Base-by-base conservation (phyloP, 53 echinoderm and acorn worm genomes). In the Holothuria scabra region DNA sequence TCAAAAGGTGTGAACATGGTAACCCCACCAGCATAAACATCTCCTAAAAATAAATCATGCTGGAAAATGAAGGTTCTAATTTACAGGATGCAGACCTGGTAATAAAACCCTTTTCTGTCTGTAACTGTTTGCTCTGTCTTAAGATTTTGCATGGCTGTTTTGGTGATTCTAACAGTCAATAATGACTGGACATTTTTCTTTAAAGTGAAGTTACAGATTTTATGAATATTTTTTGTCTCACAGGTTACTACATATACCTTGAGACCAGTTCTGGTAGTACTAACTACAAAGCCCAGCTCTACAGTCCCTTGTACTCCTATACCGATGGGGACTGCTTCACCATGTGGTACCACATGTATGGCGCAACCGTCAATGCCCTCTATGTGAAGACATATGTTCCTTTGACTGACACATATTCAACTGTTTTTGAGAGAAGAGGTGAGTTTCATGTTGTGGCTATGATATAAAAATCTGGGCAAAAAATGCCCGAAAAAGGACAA, bases 271-370 rank as follows among this genome's bases (percentile, higher is more conserved):
- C 71, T 18, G 71, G 56, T 25, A 72, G 49, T 31, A 38, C 10
- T 18, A 38, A 67, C 21, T 22, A 44, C 23, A 29, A 84, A 3
- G 93, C 95, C n/a, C 70, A 81, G 2, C 85, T 95, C 28, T 59
- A n/a, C 44, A 95, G 95, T 63, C 87, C 89, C 8, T 60, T 69
- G 32, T 86, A 89, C 32, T 59, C 79, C 8, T 82, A 87, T 11
- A 84, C 91, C 1, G 62, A 32, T 28, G 91, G 90, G 11, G 89
- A 84, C 79, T 95, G 95, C 72, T 59, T 95, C 14, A 84, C 84
- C 32, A 89, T 95, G 85, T 95, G 95, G 95, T 95, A 95, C 70
- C 95, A 95, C 79, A 89, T 95, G 91, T 95, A 95, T 80, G 95
- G 93, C 13, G 49, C 86, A 20, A 82, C 84, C 6, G 71, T 95